Evolutionary conservation across 2,113 vertebrate species (phyloP).

Genomic region (Aspidoscelis tigris): DNA sequence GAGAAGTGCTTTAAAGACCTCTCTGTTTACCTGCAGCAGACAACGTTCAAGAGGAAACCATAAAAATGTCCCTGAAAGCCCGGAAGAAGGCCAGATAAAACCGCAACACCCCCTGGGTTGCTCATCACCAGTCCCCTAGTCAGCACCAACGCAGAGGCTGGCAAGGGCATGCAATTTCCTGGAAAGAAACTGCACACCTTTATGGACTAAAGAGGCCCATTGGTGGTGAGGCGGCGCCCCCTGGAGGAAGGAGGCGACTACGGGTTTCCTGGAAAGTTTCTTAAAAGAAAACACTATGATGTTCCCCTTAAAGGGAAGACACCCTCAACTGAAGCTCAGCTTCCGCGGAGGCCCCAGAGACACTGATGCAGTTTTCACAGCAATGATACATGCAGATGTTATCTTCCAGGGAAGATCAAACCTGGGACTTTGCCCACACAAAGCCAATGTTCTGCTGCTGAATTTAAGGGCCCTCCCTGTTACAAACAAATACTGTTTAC

Average conservation of each 20-base stretch:
- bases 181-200: slow-evolving; percentile 9
- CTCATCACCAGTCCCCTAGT: not conserved
- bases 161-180: not conserved
- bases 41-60: not conserved
- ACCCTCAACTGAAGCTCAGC: too few relatives aligned
- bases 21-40: not conserved
- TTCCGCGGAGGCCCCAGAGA: too few relatives aligned
- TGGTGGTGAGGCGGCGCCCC: slow-evolving; percentile 63
- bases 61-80: not conserved
- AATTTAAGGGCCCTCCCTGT: too few relatives aligned
- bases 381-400: too few relatives aligned
- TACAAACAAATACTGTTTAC: not conserved
- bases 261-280: not conserved
- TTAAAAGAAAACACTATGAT: not conserved
- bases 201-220: not conserved
- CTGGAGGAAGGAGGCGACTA: slow-evolving; percentile 54
- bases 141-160: not conserved
- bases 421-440: too few relatives aligned
- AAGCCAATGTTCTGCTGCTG: too few relatives aligned
- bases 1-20: too few relatives aligned
- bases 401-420: too few relatives aligned
- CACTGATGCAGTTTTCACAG: too few relatives aligned
- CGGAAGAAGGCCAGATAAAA: not conserved
- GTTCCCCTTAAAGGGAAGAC: too few relatives aligned
- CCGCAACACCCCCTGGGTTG: not conserved